Base-by-base conservation (phyloP, 2,113 vertebrate genomes). In the Cygnus atratus region DNA sequence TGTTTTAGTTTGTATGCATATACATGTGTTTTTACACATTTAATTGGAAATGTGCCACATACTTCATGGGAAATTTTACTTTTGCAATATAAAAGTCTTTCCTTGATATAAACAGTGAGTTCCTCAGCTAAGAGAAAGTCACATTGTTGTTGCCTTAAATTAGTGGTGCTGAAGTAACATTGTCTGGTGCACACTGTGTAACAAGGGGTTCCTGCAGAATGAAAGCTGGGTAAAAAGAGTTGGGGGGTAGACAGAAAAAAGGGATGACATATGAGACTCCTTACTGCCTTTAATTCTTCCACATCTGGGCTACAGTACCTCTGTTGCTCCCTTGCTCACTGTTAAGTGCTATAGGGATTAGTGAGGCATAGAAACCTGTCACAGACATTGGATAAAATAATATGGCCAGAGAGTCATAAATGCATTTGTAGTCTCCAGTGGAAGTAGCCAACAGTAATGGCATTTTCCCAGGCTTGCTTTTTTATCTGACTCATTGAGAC, bases 401-500 rank as follows among this genome's bases (percentile, higher is more conserved):
- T 0, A 14, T 57, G 33, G 3, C 13, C 3, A 1, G 35, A 78
- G 54, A 68, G 39, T 55, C 12, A 12, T 72, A 84, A 58, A 39
- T 71, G 41, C n/a, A 43, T 12, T 35, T 67, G 55, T 54, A 62
- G 12, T 70, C 59, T 84, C 54, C 17, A 21, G 14, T 71, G 35
- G 17, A 78, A 91, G 14, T 2, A 78, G 33, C 22, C 31, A 87
- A 31, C 25, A 59, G 24, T 41, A 84, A 71, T 13, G 8, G 58
- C 67, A 48, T 59, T 83, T 93, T 94, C 85, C n/a, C 19, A 59
- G 46, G 28, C 17, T 81, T 86, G 21, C 6, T 93, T 87, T 72
- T 39, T 93, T 65, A 9, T 80, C 67, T 50, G 63, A 55, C 9
- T 71, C 25, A 25, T 33, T 74, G 17, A 58, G 10, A 88, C 37